A percentile compares a stretch with the other conserved stretches of the same genome.
phyloP scores from a whole-genome alignment of 2,888 invertebrate species.

The Chymomyza amoena region DNA sequence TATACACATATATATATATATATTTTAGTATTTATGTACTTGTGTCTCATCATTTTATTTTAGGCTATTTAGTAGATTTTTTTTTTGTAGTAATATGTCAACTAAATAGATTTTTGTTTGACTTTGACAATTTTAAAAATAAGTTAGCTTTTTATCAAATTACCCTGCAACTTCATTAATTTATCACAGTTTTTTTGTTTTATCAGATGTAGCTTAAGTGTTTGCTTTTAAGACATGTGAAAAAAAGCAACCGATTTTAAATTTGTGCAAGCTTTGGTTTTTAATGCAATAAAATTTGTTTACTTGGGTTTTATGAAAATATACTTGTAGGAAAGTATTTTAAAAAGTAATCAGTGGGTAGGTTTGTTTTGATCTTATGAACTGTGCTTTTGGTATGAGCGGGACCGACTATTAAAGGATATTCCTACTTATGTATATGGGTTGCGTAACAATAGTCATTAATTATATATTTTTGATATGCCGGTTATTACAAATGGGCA shows the following conservation, averaged over 20 bases:
- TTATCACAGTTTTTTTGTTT: conserved; percentile 73
- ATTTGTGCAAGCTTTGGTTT: conserved; percentile 67
- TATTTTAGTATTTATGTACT: not conserved
- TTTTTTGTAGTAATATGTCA: conserved; percentile 23
- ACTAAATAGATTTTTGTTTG: conserved; percentile 61
- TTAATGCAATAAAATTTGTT: not conserved
- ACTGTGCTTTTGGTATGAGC: not conserved
- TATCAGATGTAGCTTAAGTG: conserved; percentile 74
- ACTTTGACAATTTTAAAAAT: conserved; percentile 28
- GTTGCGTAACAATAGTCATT: too few relatives aligned
- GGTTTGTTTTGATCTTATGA: not conserved
- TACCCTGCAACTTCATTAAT: conserved; percentile 78
- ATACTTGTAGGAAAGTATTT: not conserved
- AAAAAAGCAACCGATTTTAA: conserved; percentile 61
- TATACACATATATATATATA: not conserved
- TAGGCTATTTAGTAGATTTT: conserved; percentile 1
- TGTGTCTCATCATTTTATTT: not conserved
- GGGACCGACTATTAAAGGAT: too few relatives aligned
- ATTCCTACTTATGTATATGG: too few relatives aligned
- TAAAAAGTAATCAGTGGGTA: not conserved
- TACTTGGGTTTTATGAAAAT: not conserved
- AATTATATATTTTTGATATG: not conserved
- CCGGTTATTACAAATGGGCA: not conserved
- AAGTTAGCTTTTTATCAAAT: conserved; percentile 62
- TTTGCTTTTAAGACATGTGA: conserved; percentile 33